These are phyloP conservation scores for Glyptemys insculpta DNA, from an alignment of 2,797 vertebrate species.

Conservation along the genomic window DNA sequence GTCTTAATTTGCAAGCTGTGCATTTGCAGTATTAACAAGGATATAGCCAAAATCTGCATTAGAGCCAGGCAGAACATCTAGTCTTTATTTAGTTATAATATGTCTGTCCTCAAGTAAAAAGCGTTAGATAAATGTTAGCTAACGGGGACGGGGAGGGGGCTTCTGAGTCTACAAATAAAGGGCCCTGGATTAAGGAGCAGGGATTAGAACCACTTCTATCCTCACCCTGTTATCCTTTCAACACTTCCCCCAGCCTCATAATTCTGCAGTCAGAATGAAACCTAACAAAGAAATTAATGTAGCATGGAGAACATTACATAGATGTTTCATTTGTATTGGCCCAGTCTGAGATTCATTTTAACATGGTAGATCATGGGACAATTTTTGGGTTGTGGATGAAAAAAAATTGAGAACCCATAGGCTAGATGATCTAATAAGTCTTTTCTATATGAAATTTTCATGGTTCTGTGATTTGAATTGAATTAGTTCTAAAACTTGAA, in stretches of 20 bases:
- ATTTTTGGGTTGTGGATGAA: neutral
- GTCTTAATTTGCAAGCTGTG: conserved; percentile 1
- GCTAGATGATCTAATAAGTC: neutral
- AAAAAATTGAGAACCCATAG: neutral
- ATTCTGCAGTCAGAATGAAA: neutral
- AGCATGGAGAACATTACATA: neutral
- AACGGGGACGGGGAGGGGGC: conserved; percentile 26
- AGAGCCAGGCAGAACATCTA: neutral
- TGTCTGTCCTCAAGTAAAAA: conserved; percentile 21
- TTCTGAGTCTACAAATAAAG: neutral
- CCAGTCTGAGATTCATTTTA: neutral
- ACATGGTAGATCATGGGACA: neutral
- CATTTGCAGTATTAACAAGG: conserved; percentile 11
- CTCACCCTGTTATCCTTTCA: neutral
- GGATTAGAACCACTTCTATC: neutral
- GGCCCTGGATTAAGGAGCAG: neutral
- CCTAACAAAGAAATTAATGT: neutral
- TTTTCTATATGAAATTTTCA: neutral
- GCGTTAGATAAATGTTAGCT: conserved; percentile 15
- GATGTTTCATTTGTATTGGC: neutral
- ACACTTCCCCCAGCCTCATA: neutral
- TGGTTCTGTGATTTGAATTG: neutral
- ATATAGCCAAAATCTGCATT: conserved; percentile 7
- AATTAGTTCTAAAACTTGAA: neutral
- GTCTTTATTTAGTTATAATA: conserved; percentile 44